Conservation (phyloP, 2,113 vertebrate genomes). For the Cettia cetti region DNA sequence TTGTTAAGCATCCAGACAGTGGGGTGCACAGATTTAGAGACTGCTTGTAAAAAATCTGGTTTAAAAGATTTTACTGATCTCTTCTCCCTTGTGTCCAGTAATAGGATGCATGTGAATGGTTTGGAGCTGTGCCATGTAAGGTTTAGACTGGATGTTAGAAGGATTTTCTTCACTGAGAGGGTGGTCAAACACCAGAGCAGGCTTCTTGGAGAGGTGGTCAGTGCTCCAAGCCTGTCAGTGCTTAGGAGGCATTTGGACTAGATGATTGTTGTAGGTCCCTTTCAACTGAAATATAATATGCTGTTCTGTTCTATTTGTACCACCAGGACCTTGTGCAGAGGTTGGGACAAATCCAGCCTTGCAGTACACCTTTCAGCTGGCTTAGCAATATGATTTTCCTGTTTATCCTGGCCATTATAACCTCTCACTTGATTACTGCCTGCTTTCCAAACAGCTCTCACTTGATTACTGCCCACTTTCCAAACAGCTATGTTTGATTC, state of each 20-base stretch:
- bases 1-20: background rate
- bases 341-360: background rate
- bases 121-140: background rate
- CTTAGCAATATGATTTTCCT: background rate
- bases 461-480: background rate
- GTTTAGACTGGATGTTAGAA: background rate
- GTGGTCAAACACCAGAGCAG: background rate
- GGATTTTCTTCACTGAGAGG: background rate
- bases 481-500: background rate
- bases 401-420: background rate
- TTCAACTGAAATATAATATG: background rate
- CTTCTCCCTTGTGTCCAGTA: background rate
- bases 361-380: background rate
- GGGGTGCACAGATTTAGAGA: background rate
- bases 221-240: background rate
- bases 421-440: background rate
- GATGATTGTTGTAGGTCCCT: background rate
- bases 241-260: background rate
- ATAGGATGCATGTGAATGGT: background rate
- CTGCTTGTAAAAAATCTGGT: background rate
- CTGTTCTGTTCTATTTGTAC: background rate
- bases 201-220: background rate
- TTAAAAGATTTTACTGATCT: background rate
- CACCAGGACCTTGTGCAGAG: background rate
- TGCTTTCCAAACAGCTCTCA: background rate